Evolutionary conservation across 2,113 vertebrate genomes (phyloP).

Genomic region (Microcebus lehilahytsara): DNA sequence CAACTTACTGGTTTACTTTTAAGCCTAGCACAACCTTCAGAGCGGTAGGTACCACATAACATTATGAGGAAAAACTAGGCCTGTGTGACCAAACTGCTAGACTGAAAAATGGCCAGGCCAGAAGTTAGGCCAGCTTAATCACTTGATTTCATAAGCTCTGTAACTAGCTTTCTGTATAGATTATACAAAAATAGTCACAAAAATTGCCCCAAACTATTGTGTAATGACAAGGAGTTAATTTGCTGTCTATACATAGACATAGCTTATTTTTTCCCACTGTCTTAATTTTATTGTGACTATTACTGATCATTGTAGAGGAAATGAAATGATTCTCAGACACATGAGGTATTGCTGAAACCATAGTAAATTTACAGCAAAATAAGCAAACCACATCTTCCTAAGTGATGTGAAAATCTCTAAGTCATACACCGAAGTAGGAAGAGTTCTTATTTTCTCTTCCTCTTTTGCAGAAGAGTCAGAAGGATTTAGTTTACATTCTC

Average conservation of each 20-base stretch:
- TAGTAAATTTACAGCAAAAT: constrained; percentile 36
- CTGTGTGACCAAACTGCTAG: background rate
- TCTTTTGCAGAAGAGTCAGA: constrained; percentile 25
- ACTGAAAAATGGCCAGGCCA: background rate
- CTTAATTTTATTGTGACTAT: constrained; percentile 6
- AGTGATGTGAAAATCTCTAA: constrained; percentile 14
- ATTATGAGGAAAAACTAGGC: background rate
- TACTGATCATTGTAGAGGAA: constrained; percentile 20
- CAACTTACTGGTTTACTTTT: background rate
- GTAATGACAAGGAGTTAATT: background rate
- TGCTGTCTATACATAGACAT: background rate
- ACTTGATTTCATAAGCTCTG: background rate
- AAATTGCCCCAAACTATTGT: background rate
- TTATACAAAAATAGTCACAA: background rate
- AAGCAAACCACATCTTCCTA: background rate
- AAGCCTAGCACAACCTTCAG: rapidly evolving
- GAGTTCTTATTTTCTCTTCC: constrained; percentile 52
- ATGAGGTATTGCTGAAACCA: constrained; percentile 18
- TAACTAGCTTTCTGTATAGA: background rate
- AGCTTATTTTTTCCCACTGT: background rate
- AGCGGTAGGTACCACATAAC: too few species aligned
- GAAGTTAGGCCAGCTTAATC: background rate
- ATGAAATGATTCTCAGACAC: background rate
- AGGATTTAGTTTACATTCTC: background rate
- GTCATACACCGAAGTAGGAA: background rate